Base-by-base conservation (phyloP, 2,888 invertebrate genomes). In the Ecliptopera silaceata region DNA sequence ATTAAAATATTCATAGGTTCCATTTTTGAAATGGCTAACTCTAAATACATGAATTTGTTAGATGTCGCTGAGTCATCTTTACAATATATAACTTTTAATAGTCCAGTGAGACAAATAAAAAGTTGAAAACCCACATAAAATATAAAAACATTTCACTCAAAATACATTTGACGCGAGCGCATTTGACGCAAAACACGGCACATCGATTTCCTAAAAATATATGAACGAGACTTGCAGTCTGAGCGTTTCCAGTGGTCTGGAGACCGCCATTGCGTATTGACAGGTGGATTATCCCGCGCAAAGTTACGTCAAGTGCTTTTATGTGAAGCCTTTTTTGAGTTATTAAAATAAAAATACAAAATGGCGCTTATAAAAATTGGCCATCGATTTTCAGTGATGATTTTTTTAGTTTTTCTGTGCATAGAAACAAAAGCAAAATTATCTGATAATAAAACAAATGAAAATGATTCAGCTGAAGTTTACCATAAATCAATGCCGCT, bases 171-270 rank as follows among this genome's bases (percentile, higher is more conserved):
- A 53, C 50, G 51, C 44, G 48, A 44, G 52, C 41, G 20, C 49
- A 46, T 20, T 63, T 46, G 63, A 56, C 64, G 58, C 61, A 55
- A 56, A 71, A 50, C 58, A 54, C 77, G 77, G 76, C 77, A 68
- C 75, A 72, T 79, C 79, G 74, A 80, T 80, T 69, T 53, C 48
- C 76, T 76, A 75, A 74, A 76, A 72, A 74, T 80, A 81, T 79
- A 80, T 46, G 1, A 17, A 49, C 56, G 68, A 75, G 83, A 74
- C 82, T 78, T 77, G 75, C 77, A 75, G 80, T 80, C 82, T 48
- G 56, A 61, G 36, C 63, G 65, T 65, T 69, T 82, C 81, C 82
- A 83, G 83, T 82, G 63, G 67, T 53, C 81, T 82, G 78, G 80
- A 82, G 66, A 59, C 72, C 29, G 72, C 70, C 72, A 70, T 61